Conservation (phyloP, 2,113 vertebrate genomes). For the Planiliza haematocheilus region DNA sequence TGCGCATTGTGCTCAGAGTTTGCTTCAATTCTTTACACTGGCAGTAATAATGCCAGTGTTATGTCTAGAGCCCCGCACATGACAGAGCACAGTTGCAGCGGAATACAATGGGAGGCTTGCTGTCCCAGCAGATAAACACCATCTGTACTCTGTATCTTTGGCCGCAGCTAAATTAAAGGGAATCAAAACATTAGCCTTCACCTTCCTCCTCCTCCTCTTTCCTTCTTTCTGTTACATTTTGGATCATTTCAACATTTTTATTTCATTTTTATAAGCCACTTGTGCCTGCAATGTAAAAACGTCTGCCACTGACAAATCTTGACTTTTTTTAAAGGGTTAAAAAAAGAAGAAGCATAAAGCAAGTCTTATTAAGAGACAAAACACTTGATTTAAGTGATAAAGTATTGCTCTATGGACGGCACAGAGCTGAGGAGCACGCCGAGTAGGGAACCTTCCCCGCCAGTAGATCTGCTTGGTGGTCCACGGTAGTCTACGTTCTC, state of each 20-base stretch:
- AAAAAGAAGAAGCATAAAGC: conserved; percentile 35
- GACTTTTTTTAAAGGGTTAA: conserved; percentile 27
- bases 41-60: conserved; percentile 39
- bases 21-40: conserved; percentile 27
- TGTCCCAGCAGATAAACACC: conserved; percentile 47
- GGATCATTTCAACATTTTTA: conserved; percentile 4
- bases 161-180: conserved; percentile 60
- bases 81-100: conserved; percentile 23
- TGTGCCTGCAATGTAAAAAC: not conserved
- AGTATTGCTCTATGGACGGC: not conserved
- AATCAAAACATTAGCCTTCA: conserved; percentile 64
- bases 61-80: conserved; percentile 20
- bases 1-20: conserved; percentile 9
- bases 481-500: not conserved
- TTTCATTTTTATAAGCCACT: not conserved
- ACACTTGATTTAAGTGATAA: conserved; percentile 16
- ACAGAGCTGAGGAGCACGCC: not conserved
- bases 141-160: conserved; percentile 19
- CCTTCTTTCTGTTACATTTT: conserved; percentile 5
- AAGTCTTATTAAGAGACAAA: conserved; percentile 18
- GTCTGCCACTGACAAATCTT: no score
- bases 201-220: conserved; percentile 21
- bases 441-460: conserved; percentile 1
- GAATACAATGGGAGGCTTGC: conserved; percentile 27
- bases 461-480: conserved; percentile 10